Percentiles rank a stretch among this genome's conserved stretches.
Conservation (phyloP, 2,888 invertebrate genomes). For the Leptinotarsa peninsularis region DNA sequence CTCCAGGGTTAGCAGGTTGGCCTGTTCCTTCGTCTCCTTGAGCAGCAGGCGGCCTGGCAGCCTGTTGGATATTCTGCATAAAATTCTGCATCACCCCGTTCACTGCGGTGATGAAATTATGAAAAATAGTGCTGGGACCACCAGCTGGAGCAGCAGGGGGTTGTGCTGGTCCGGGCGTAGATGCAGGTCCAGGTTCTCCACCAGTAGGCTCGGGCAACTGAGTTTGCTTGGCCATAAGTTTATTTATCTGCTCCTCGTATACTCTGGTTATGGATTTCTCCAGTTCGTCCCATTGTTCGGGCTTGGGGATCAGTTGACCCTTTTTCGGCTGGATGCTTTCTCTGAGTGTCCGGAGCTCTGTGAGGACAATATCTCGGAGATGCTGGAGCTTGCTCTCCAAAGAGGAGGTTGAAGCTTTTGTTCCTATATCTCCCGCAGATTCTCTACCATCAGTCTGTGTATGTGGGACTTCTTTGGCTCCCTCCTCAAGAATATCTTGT, state of each 20-base stretch:
- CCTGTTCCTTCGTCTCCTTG: conserved; percentile 34
- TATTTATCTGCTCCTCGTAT: conserved; percentile 43
- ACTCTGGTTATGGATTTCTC: conserved; percentile 47
- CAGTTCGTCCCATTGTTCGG: conserved; percentile 48
- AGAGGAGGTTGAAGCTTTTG: not conserved
- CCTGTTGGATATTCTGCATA: conserved; percentile 43
- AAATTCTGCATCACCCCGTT: conserved; percentile 46
- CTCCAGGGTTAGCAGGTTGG: conserved; percentile 40
- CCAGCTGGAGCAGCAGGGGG: not conserved
- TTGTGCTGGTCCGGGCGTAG: not conserved
- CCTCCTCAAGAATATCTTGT: not conserved
- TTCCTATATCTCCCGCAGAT: not conserved
- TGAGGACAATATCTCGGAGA: conserved; percentile 39
- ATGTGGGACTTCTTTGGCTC: not conserved
- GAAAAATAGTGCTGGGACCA: conserved; percentile 45
- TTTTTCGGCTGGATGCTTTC: conserved; percentile 45
- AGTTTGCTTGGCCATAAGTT: conserved; percentile 23
- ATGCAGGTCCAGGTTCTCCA: not conserved
- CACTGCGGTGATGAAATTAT: conserved; percentile 37
- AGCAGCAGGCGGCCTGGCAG: conserved; percentile 15
- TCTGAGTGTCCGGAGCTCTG: conserved; percentile 44
- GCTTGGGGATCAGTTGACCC: conserved; percentile 39
- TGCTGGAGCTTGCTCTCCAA: conserved; percentile 32
- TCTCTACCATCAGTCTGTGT: not conserved
- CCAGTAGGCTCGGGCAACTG: conserved; percentile 2